Percentiles rank a stretch among this genome's conserved stretches.
Evolutionary conservation across 2,113 vertebrate genomes (phyloP).

Genomic region (Nipponia nippon): DNA sequence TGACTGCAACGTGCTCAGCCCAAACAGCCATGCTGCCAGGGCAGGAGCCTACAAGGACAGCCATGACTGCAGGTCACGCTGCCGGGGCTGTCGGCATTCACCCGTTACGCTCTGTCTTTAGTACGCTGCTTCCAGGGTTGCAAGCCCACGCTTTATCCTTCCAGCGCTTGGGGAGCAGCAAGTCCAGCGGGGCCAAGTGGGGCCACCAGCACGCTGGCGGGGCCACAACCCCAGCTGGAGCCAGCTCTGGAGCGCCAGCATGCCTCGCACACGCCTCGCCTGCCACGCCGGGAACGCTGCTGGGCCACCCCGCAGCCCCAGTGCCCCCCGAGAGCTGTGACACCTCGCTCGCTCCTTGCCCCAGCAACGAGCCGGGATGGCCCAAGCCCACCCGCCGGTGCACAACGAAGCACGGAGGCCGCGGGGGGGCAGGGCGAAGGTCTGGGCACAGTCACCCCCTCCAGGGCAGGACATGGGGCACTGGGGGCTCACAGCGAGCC

Average conservation of each 20-base stretch:
- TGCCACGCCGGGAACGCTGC: not conserved
- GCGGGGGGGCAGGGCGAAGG: accelerated
- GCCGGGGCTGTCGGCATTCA: not conserved
- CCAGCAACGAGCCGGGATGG: accelerated
- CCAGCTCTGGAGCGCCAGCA: not conserved
- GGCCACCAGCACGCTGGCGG: not conserved
- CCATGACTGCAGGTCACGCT: accelerated
- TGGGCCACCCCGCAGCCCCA: too few relatives aligned
- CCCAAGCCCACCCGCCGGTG: accelerated
- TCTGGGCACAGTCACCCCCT: not conserved
- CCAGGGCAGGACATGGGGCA: not conserved
- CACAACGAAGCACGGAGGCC: accelerated
- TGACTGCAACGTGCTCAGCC: not conserved
- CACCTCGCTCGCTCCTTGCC: accelerated
- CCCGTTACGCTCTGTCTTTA: too few relatives aligned
- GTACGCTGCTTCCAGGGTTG: not conserved
- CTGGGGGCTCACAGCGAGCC: not conserved
- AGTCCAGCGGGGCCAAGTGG: not conserved
- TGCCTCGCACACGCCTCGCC: too few relatives aligned
- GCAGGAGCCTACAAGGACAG: not conserved
- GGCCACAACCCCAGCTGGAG: accelerated
- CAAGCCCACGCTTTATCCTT: not conserved
- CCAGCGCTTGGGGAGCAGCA: not conserved
- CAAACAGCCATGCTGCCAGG: not conserved
- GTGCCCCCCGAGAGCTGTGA: not conserved